phyloP scores from a whole-genome alignment of 2,797 vertebrate genomes.

The Ibycter americanus region DNA sequence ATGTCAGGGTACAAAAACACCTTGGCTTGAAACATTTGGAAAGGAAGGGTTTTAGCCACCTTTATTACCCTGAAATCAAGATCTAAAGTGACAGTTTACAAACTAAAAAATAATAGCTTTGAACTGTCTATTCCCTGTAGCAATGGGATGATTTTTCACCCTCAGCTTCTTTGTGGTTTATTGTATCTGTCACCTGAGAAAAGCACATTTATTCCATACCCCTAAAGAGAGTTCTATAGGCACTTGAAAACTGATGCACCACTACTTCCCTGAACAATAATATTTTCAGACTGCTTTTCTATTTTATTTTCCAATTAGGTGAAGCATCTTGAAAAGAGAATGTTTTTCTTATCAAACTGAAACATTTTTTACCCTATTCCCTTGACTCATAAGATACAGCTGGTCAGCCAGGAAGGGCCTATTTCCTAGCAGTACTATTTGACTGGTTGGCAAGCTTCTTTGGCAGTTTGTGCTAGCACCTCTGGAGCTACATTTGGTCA shows the following conservation, averaged over 20 bases:
- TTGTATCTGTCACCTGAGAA: neutral
- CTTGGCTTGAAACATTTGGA: neutral
- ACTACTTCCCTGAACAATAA: neutral
- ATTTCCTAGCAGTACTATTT: neutral
- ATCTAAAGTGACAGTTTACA: neutral
- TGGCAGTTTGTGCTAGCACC: neutral
- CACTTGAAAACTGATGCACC: neutral
- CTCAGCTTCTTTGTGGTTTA: neutral
- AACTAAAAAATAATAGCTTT: neutral
- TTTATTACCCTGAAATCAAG: neutral
- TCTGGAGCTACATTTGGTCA: neutral
- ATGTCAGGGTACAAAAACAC: slow-evolving; percentile 3
- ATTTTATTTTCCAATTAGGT: neutral
- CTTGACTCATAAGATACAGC: neutral
- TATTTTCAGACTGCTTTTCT: neutral
- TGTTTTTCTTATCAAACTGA: neutral
- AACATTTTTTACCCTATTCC: neutral
- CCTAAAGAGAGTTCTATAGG: neutral
- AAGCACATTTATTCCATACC: neutral
- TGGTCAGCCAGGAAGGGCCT: neutral
- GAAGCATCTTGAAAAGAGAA: neutral
- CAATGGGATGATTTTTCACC: neutral
- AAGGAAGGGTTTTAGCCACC: neutral
- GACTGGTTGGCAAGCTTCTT: neutral
- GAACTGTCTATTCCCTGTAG: neutral